Percentiles rank a stretch among this genome's conserved stretches.
Evolutionary conservation across 1,140 invertebrate species (phyloP).

Genomic region (Andrena cerasifolii): DNA sequence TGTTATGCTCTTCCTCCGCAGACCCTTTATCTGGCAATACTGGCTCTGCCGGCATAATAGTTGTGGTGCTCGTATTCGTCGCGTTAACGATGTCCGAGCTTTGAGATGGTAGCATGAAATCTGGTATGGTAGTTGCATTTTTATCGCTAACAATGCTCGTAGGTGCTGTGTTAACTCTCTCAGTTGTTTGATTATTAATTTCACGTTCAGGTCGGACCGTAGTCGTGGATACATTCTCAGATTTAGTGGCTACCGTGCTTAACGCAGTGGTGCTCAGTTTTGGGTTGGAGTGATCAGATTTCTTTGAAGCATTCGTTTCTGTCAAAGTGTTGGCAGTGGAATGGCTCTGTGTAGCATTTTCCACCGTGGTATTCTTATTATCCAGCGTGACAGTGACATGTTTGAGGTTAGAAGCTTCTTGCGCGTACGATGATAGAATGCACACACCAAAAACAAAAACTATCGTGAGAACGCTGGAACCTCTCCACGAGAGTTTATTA

Average conservation of each 20-base stretch:
- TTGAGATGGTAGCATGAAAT: slow-evolving; percentile 34
- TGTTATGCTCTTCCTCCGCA: slow-evolving; percentile 97
- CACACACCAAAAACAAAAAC: slow-evolving; percentile 16
- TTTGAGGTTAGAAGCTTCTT: slow-evolving; percentile 51
- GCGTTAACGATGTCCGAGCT: slow-evolving; percentile 65
- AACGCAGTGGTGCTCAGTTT: not conserved
- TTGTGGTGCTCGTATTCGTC: slow-evolving; percentile 80
- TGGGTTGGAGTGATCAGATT: not conserved
- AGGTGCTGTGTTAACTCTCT: slow-evolving; percentile 22
- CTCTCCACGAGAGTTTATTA: slow-evolving; percentile 13
- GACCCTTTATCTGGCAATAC: slow-evolving; percentile 93
- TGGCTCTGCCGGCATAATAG: slow-evolving; percentile 85
- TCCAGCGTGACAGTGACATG: slow-evolving; percentile 19
- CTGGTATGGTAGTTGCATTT: slow-evolving; percentile 35
- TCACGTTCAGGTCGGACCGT: slow-evolving; percentile 25
- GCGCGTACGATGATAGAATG: not conserved
- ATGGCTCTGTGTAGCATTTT: not conserved
- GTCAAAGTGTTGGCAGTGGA: not conserved
- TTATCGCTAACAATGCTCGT: slow-evolving; percentile 26
- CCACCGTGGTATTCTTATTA: not conserved
- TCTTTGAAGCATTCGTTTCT: not conserved
- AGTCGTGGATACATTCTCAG: not conserved
- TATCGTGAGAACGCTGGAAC: slow-evolving; percentile 10
- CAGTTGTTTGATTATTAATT: slow-evolving; percentile 30
- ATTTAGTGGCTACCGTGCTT: slow-evolving; percentile 1